Base-by-base conservation (phyloP, 37 sponge, comb jelly and placozoan species). In the Amphimedon queenslandica region DNA sequence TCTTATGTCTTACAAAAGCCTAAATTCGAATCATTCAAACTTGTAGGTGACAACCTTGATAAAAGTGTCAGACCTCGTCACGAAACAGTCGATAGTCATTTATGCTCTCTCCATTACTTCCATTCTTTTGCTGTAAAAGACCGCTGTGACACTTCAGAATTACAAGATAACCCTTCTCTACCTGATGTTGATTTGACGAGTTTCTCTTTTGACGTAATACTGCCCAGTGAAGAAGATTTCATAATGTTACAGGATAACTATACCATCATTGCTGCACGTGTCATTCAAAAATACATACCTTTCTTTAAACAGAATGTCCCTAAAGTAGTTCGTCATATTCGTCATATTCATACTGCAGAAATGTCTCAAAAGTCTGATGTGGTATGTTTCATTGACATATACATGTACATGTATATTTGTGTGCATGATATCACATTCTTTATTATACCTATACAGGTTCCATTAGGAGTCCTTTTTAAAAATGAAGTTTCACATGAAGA, bases 11-110 rank as follows among this genome's bases (percentile, higher is more conserved):
- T n/a, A n/a, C n/a, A n/a, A n/a, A n/a, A n/a, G n/a, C n/a, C n/a
- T n/a, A n/a, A n/a, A n/a, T n/a, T n/a, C n/a, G n/a, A n/a, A n/a
- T n/a, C n/a, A n/a, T n/a, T n/a, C n/a, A n/a, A n/a, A n/a, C 40
- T 75, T 4, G 27, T 75, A 30, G 76, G 76, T 25, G 76, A 75
- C 32, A 75, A 75, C 31, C 40, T 61, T 63, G 76, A 64, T 53
- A 3, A 64, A 3, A 3, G 57, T 28, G 43, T 37, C 25, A 1
- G 42, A 0, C 37, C 76, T 1, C 33, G 42, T 1, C 11, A 41
- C 1, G 18, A 55, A 47, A 63, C 76, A 5, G 5, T 75, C 13
- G 18, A 35, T 4, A 2, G 58, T 0, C 40, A 66, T 0, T 30
- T 43, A 32, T 4, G 2, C 13, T 8, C 8, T 47, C 13, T 47